Percentiles rank a stretch among this genome's conserved stretches.
Evolutionary conservation across 2,888 invertebrate genomes (phyloP).

Genomic region (Electrophaes corylata): DNA sequence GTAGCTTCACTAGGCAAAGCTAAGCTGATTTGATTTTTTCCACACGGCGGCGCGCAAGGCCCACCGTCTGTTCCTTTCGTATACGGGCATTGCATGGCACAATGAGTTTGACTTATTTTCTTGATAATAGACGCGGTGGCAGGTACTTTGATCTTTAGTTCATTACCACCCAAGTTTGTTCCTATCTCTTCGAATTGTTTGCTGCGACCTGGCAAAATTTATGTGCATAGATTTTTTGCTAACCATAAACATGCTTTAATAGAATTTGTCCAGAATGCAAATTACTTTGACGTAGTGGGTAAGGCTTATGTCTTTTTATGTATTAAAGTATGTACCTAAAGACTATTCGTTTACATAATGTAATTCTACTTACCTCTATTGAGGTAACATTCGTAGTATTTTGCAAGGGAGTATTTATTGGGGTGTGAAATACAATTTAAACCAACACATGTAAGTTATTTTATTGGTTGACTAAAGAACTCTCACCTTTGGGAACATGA

Average conservation of each 20-base stretch:
- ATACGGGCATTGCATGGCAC: slow-evolving; percentile 69
- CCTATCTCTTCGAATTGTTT: slow-evolving; percentile 79
- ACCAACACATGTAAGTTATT: not conserved
- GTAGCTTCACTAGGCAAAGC: slow-evolving; percentile 64
- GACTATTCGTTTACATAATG: not conserved
- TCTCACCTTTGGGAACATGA: slow-evolving; percentile 77
- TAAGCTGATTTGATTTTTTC: slow-evolving; percentile 74
- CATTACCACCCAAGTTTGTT: slow-evolving; percentile 71
- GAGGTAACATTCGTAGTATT: not conserved
- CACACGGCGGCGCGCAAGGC: slow-evolving; percentile 68
- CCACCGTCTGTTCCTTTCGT: slow-evolving; percentile 52
- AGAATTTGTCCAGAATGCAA: slow-evolving; percentile 28
- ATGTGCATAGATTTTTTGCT: slow-evolving; percentile 56
- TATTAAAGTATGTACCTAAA: not conserved
- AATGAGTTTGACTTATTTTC: slow-evolving; percentile 78
- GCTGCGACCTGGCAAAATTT: slow-evolving; percentile 76
- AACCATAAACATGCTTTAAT: slow-evolving; percentile 20
- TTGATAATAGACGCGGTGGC: slow-evolving; percentile 70
- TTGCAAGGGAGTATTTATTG: not conserved
- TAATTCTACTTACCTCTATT: not conserved
- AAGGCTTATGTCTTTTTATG: not conserved
- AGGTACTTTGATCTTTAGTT: slow-evolving; percentile 77
- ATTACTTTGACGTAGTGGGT: not conserved
- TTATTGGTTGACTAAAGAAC: not conserved
- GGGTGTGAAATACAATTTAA: not conserved